These are phyloP conservation scores for Dryobota labecula DNA, from an alignment of 2,888 invertebrate species.

Conservation along the genomic window DNA sequence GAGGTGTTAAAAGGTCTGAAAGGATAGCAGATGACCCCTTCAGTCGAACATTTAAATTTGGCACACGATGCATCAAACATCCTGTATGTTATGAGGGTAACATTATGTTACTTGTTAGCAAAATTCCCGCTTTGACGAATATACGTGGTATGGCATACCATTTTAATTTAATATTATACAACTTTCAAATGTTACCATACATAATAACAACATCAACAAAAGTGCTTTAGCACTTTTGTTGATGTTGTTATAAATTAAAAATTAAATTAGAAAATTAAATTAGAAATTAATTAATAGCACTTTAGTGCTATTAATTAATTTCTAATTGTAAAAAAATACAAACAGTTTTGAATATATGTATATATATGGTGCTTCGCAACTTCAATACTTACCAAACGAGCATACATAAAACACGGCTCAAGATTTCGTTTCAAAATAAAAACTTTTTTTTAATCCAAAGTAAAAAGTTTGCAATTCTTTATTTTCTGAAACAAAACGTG, in stretches of 20 bases:
- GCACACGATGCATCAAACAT: too few relatives aligned
- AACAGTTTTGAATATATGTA: too few relatives aligned
- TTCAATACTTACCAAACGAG: conserved; percentile 61
- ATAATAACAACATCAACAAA: not conserved
- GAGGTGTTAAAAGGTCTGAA: too few relatives aligned
- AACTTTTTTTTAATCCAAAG: conserved; percentile 55
- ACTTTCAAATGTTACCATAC: conserved; percentile 8
- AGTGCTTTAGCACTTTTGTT: too few relatives aligned
- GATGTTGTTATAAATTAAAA: too few relatives aligned
- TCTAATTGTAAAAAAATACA: too few relatives aligned
- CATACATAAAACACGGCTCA: conserved; percentile 68
- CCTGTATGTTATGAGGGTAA: not conserved
- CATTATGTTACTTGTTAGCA: not conserved
- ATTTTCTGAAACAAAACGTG: conserved; percentile 51
- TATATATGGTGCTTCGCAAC: conserved; percentile 39
- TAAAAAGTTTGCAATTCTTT: conserved; percentile 62
- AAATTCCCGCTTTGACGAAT: not conserved
- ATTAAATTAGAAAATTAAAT: too few relatives aligned
- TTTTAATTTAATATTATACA: conserved; percentile 11
- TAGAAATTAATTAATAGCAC: too few relatives aligned
- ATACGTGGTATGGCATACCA: conserved; percentile 18
- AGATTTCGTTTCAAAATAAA: conserved; percentile 64
- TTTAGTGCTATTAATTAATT: too few relatives aligned
- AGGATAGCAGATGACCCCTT: too few relatives aligned
- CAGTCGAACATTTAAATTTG: too few relatives aligned